Percentiles rank a stretch among this genome's conserved stretches.
These are phyloP conservation scores for Cerceris ruficornis DNA, from an alignment of 2,888 invertebrate species.

Conservation along the genomic window DNA sequence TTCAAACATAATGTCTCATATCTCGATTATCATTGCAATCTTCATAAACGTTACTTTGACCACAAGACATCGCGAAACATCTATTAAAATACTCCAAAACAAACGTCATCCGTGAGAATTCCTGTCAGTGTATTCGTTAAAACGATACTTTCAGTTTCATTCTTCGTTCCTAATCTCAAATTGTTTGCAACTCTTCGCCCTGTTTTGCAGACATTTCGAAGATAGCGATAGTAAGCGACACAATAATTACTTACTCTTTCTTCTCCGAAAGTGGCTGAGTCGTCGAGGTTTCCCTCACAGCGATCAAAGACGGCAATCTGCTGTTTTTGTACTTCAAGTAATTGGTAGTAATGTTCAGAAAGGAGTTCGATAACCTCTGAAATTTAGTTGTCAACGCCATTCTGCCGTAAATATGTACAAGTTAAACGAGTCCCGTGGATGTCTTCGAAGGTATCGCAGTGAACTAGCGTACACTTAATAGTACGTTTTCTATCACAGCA, in stretches of 20 bases:
- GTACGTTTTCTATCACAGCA: constrained; percentile 26
- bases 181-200: too few relatives aligned
- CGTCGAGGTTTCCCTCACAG: constrained; percentile 61
- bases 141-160: too few relatives aligned
- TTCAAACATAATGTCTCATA: too few relatives aligned
- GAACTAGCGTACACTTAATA: background rate
- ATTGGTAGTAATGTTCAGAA: constrained; percentile 34
- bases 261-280: constrained; percentile 70
- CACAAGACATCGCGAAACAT: too few relatives aligned
- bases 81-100: too few relatives aligned
- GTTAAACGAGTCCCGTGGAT: background rate
- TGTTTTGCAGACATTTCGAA: background rate
- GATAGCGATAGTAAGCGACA: background rate
- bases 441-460: background rate
- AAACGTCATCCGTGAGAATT: too few relatives aligned
- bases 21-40: too few relatives aligned
- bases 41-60: too few relatives aligned
- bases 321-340: constrained; percentile 30
- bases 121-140: too few relatives aligned
- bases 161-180: too few relatives aligned
- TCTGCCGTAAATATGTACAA: constrained; percentile 21
- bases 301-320: constrained; percentile 7
- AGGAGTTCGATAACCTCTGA: constrained; percentile 53
- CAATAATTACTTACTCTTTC: constrained; percentile 70
- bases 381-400: constrained; percentile 70